These are phyloP conservation scores for Autographa gamma DNA, from an alignment of 2,888 invertebrate genomes.

Conservation along the genomic window DNA sequence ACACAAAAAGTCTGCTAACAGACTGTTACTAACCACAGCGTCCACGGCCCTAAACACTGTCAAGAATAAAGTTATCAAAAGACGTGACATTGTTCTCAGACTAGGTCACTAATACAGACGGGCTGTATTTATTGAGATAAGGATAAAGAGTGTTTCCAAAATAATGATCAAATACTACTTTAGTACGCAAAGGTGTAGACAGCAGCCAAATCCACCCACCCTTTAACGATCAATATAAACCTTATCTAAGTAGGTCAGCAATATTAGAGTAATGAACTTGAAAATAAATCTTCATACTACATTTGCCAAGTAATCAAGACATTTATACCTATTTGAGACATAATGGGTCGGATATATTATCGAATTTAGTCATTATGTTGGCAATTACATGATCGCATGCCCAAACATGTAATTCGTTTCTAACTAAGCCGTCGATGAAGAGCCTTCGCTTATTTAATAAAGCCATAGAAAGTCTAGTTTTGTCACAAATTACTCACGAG, in stretches of 20 bases:
- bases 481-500: slow-evolving; percentile 4
- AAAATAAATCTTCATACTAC: not conserved
- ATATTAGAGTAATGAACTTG: slow-evolving; percentile 8
- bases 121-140: not conserved
- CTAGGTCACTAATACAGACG: slow-evolving; percentile 11
- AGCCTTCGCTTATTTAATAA: slow-evolving; percentile 25
- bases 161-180: too few species aligned
- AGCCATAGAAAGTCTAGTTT: slow-evolving; percentile 22
- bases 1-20: slow-evolving; percentile 19
- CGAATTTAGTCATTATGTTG: not conserved
- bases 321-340: not conserved
- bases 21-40: slow-evolving; percentile 28
- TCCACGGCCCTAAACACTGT: slow-evolving; percentile 13
- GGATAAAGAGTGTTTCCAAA: not conserved
- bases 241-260: not conserved
- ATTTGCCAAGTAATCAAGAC: not conserved
- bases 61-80: slow-evolving; percentile 12
- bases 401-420: slow-evolving; percentile 18
- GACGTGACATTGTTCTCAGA: slow-evolving; percentile 20
- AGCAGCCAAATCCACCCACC: not conserved
- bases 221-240: not conserved
- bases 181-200: too few species aligned
- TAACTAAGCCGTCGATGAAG: not conserved
- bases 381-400: slow-evolving; percentile 23
- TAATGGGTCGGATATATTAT: not conserved